A percentile compares a stretch with the other conserved stretches of the same genome.
Evolutionary conservation across 2,113 vertebrate species (phyloP).

Genomic region (Oenanthe oenanthe): DNA sequence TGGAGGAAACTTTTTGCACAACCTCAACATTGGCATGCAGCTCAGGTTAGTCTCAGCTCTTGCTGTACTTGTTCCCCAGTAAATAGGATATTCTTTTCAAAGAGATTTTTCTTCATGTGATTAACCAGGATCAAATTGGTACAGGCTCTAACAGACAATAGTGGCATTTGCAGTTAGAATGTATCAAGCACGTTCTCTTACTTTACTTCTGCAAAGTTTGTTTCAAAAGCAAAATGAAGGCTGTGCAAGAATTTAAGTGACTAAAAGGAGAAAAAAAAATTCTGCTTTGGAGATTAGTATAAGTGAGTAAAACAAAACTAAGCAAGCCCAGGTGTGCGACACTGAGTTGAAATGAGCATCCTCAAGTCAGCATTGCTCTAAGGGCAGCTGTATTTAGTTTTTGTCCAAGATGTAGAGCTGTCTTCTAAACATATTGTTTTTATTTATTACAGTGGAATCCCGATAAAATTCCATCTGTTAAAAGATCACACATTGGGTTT

Average conservation of each 20-base stretch:
- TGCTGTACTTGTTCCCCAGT: background rate
- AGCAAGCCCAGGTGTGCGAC: constrained; percentile 21
- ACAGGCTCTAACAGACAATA: constrained; percentile 9
- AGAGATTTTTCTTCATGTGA: background rate
- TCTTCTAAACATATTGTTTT: constrained; percentile 63
- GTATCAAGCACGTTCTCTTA: background rate
- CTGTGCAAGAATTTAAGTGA: constrained; percentile 5
- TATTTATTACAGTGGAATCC: constrained; percentile 59
- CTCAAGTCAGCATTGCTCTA: constrained; percentile 33
- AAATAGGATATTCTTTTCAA: constrained; percentile 2
- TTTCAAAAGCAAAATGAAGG: constrained; percentile 19
- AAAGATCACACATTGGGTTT: constrained; percentile 65
- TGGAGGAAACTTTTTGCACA: constrained; percentile 98
- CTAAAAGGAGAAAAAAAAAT: background rate
- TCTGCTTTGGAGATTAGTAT: background rate
- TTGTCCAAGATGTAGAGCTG: constrained; percentile 43
- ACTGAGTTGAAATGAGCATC: background rate
- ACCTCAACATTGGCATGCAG: constrained; percentile 99
- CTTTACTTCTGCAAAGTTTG: constrained; percentile 22
- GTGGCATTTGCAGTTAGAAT: constrained; percentile 36
- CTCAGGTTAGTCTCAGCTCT: constrained; percentile 85
- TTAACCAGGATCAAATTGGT: constrained; percentile 7
- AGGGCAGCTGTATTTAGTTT: constrained; percentile 38
- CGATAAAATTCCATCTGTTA: constrained; percentile 54
- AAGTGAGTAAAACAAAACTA: background rate